Evolutionary conservation across 1,140 invertebrate species (phyloP), one percentile per base, ranked within the genome.

Genomic region (Tetragnatha versicolor): DNA sequence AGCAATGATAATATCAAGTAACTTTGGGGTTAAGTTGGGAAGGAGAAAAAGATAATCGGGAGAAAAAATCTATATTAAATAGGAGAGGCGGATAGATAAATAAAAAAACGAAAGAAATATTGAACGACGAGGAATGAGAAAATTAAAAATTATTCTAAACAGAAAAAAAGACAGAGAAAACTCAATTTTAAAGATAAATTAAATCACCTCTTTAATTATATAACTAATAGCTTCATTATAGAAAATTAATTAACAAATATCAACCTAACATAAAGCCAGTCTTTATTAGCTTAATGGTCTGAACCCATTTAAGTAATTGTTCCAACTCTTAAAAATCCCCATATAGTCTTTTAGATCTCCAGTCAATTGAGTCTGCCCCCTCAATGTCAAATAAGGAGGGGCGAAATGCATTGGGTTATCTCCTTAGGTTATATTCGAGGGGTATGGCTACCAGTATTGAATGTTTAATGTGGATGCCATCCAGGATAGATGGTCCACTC

Each of bases 381-480:
- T 31, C 63, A 31, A 25, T 47, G 39, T 22, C 49, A 39, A 5
- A 5, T 17, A 12, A 37, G 60, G 25, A 17, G 37, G 33, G 4
- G 14, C n/a, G 5, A 68, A 42, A 68, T 68, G 31, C 31, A 22
- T 12, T 10, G 45, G 17, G 22, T 58, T 69, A 53, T 53, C 66
- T 51, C 10, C 27, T n/a, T 5, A 31, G n/a, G 10, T 69, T 69
- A 47, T 69, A 22, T 69, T 25, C 2, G 45, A n/a, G 66, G 42
- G 42, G 35, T n/a, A 37, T 22, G 66, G 51, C 51, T 72, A 72
- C 68, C 51, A 58, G 68, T 29, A 29, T 58, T 58, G 68, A 72
- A 72, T 72, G 14, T 58, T 58, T 72, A 72, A 72, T 72, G 68
- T 31, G 45, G 22, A 27, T 22, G 17, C 27, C 29, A 27, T 27